Conservation (phyloP, 2,797 vertebrate species). For the Acanthis flammea region DNA sequence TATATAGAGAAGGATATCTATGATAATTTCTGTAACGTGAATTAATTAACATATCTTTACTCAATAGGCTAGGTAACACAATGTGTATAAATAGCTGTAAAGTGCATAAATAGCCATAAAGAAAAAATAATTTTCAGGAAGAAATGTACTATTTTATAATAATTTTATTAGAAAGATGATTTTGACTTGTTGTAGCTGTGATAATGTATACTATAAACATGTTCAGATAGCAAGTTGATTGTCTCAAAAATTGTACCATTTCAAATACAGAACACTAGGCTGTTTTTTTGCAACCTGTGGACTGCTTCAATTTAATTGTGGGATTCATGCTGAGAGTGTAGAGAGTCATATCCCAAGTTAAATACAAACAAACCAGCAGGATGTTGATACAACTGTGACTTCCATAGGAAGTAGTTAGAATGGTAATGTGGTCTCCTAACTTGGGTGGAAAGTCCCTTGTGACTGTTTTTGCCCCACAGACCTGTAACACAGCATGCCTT, state of each 20-base stretch:
- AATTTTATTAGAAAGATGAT: neutral
- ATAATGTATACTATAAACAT: neutral
- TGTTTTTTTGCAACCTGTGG: slow-evolving; percentile 55
- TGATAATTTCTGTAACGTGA: neutral
- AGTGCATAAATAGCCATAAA: neutral
- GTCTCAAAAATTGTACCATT: neutral
- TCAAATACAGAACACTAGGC: slow-evolving; percentile 1
- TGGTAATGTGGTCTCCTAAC: slow-evolving; percentile 64
- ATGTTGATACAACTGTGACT: slow-evolving; percentile 77
- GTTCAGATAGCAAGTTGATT: slow-evolving; percentile 8
- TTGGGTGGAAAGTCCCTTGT: slow-evolving; percentile 65
- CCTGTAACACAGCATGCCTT: slow-evolving; percentile 67
- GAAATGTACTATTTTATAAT: neutral
- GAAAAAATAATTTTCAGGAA: neutral
- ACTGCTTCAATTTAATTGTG: slow-evolving; percentile 68
- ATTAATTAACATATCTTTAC: neutral
- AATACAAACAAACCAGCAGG: slow-evolving; percentile 78
- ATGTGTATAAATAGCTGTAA: neutral
- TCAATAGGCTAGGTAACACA: neutral
- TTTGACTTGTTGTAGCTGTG: neutral
- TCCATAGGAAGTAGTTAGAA: slow-evolving; percentile 77
- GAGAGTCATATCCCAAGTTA: slow-evolving; percentile 72
- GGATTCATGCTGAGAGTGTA: slow-evolving; percentile 68
- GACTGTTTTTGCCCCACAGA: slow-evolving; percentile 60
- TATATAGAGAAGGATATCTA: neutral